Evolutionary conservation across 2,888 invertebrate species (phyloP).

Genomic region (Crioceris asparagi): DNA sequence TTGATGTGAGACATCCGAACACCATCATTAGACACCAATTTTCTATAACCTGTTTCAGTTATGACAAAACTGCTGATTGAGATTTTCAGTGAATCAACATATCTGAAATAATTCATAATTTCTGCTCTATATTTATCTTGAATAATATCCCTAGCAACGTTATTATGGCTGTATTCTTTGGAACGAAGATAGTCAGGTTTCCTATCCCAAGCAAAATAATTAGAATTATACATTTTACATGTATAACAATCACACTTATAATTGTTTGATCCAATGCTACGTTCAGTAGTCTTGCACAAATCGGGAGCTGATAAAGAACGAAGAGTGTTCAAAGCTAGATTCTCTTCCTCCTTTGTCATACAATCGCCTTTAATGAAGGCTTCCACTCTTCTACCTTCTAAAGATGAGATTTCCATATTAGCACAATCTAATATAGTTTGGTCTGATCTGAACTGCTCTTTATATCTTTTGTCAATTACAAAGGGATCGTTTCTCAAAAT

Average conservation of each 20-base stretch:
- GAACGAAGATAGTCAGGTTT: slow-evolving; percentile 8
- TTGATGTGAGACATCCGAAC: slow-evolving; percentile 21
- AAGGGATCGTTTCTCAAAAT: slow-evolving; percentile 35
- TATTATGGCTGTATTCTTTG: neutral
- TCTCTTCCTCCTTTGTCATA: slow-evolving; percentile 35
- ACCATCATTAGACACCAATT: slow-evolving; percentile 27
- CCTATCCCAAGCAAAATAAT: slow-evolving; percentile 23
- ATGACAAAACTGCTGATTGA: slow-evolving; percentile 36
- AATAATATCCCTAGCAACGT: slow-evolving; percentile 11
- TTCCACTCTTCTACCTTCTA: slow-evolving; percentile 25
- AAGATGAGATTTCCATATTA: neutral
- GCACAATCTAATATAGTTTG: slow-evolving; percentile 1
- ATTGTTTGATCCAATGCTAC: slow-evolving; percentile 17
- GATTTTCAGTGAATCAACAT: slow-evolving; percentile 39
- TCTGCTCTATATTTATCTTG: slow-evolving; percentile 16
- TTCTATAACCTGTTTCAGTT: slow-evolving; percentile 38
- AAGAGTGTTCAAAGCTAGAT: slow-evolving; percentile 35
- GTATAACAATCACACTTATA: slow-evolving; percentile 28
- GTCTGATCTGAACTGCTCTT: slow-evolving; percentile 15
- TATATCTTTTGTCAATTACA: slow-evolving; percentile 24
- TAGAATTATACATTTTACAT: slow-evolving; percentile 29
- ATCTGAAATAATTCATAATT: slow-evolving; percentile 17
- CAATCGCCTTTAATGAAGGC: slow-evolving; percentile 36
- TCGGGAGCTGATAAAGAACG: slow-evolving; percentile 35
- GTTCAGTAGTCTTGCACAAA: slow-evolving; percentile 29